Base-by-base conservation (phyloP, 2,797 vertebrate species). In the Hemitrygon akajei region DNA sequence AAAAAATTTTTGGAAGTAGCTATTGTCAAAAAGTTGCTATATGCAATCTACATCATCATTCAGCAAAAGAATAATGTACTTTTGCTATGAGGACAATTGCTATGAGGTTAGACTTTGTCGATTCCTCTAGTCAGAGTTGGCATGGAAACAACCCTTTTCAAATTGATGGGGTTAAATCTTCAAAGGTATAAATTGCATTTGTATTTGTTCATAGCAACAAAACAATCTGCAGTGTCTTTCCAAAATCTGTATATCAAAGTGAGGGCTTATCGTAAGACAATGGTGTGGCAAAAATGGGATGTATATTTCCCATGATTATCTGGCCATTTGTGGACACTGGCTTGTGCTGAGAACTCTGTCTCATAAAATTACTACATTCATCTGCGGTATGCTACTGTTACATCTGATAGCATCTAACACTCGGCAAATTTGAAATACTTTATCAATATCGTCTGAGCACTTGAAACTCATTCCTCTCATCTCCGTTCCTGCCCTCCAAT, bases 81-180 rank as follows among this genome's bases (percentile, higher is more conserved):
- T 92, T 34, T 73, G 91, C 75, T 37, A n/a, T n/a, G 71, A 37
- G n/a, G 73, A 91, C 9, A 91, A 91, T 71, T 12, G 22, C 34
- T 34, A 60, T 91, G 63, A 71, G 11, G n/a, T 30, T n/a, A 30
- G 9, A 86, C 58, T 58, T 30, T 30, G 56, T 7, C 25, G n/a
- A 73, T 71, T 27, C 37, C 37, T 91, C n/a, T 16, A 73, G 22
- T 47, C 69, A 40, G 37, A 47, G 37, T 73, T 73, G 69, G 66
- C 66, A 91, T 73, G 89, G 89, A 73, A 91, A 91, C 89, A 73
- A 91, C 12, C 69, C 37, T 40, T 73, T 91, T 73, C 69, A 73
- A 10, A 40, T 20, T 6, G 40, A 82, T 56, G 22, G 25, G 80
- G 25, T 25, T 56, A 82, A 82, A 14, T 66, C 34, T 27, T 34